Conservation (phyloP, 2,113 vertebrate genomes). For the Amblyopsis rosae region DNA sequence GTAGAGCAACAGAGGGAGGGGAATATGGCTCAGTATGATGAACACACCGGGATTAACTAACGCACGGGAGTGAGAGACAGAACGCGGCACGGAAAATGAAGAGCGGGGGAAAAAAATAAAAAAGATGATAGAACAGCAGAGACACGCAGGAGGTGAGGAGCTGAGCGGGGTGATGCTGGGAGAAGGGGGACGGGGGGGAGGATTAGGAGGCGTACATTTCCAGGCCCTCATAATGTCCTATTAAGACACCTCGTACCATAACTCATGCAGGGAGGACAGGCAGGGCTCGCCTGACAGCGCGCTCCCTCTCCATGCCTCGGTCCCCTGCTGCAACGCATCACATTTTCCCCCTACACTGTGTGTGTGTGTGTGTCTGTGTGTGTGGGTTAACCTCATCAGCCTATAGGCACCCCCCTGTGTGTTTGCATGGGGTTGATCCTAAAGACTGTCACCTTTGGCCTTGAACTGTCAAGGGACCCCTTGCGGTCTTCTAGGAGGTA, state of each 20-base stretch:
- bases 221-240: constrained; percentile 39
- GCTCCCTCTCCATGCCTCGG: constrained; percentile 34
- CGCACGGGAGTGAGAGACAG: not conserved
- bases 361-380: no score
- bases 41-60: not conserved
- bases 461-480: constrained; percentile 5
- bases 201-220: constrained; percentile 23
- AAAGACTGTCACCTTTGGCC: constrained; percentile 30
- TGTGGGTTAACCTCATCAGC: constrained; percentile 17
- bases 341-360: constrained; percentile 52
- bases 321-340: constrained; percentile 38
- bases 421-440: constrained; percentile 51
- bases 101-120: not conserved
- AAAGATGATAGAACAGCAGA: constrained; percentile 4
- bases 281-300: constrained; percentile 52
- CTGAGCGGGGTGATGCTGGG: not conserved
- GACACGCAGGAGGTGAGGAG: not conserved
- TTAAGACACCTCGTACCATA: constrained; percentile 46
- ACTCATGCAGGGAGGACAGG: constrained; percentile 44
- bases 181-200: no score
- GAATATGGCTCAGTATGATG: not conserved
- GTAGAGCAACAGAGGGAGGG: not conserved
- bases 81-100: not conserved
- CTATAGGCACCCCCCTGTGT: constrained; percentile 1
- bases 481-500: not conserved